These are phyloP conservation scores for Globodera ellingtonae DNA, from an alignment of 1,140 invertebrate species.

Conservation along the genomic window DNA sequence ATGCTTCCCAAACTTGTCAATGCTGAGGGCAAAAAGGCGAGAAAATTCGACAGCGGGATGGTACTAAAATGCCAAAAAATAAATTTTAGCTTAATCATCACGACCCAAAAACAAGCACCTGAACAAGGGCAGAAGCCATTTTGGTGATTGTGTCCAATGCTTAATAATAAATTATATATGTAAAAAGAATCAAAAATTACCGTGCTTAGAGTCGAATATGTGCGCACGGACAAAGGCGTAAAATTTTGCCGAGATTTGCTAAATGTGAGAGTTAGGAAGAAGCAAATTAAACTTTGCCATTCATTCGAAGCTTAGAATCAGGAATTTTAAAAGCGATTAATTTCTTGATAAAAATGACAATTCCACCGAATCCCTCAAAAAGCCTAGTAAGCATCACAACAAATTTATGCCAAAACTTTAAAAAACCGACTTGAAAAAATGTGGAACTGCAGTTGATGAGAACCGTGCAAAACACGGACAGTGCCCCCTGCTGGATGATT, in stretches of 20 bases:
- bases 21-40: constrained; percentile 30
- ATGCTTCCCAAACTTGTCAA: constrained; percentile 22
- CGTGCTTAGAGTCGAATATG: constrained; percentile 22
- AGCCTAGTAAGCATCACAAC: too few species aligned
- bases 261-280: neutral
- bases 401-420: constrained; percentile 8
- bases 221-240: constrained; percentile 22
- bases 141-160: constrained; percentile 24
- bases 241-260: constrained; percentile 24
- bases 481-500: constrained; percentile 74
- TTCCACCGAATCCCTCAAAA: too few species aligned
- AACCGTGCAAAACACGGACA: constrained; percentile 73
- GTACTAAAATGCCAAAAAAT: constrained; percentile 36
- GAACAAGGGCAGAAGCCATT: constrained; percentile 3
- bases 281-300: too few species aligned
- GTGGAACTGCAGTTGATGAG: constrained; percentile 72
- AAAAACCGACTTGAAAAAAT: constrained; percentile 69
- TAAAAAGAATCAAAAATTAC: neutral
- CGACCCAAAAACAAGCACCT: neutral
- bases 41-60: constrained; percentile 26
- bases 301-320: too few species aligned
- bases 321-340: too few species aligned
- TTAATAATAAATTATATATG: neutral
- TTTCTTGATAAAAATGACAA: too few species aligned
- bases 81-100: neutral